Evolutionary conservation across 2,113 vertebrate species (phyloP).

Genomic region (Bothrops jararaca): DNA sequence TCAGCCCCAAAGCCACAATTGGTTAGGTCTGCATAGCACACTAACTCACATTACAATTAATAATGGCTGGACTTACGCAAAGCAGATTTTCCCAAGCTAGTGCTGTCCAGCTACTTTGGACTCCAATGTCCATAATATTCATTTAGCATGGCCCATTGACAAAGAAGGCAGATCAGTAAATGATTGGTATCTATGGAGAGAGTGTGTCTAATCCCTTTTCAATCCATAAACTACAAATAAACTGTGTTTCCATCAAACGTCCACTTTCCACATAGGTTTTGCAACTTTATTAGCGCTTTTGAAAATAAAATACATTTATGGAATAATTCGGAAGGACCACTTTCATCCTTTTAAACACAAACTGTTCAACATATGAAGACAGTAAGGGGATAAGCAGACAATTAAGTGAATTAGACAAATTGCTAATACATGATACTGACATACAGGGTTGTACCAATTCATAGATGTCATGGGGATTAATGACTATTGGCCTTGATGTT

Average conservation of each 20-base stretch:
- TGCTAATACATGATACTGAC: background rate
- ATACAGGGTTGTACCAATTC: background rate
- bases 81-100: background rate
- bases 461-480: background rate
- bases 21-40: background rate
- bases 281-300: background rate
- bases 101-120: background rate
- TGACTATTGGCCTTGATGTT: background rate
- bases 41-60: background rate
- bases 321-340: background rate
- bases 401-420: background rate
- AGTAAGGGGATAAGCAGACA: background rate
- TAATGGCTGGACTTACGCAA: background rate
- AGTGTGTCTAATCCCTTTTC: background rate
- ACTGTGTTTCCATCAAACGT: background rate
- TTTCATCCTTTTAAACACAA: background rate
- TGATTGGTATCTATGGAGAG: background rate
- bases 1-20: background rate
- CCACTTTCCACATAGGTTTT: background rate
- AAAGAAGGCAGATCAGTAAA: background rate
- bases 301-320: background rate
- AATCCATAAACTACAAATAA: background rate
- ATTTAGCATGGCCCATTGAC: background rate
- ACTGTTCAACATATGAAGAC: background rate
- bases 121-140: background rate